phyloP scores from a whole-genome alignment of 2,888 invertebrate genomes.

The Lasioglossum malachurum region DNA sequence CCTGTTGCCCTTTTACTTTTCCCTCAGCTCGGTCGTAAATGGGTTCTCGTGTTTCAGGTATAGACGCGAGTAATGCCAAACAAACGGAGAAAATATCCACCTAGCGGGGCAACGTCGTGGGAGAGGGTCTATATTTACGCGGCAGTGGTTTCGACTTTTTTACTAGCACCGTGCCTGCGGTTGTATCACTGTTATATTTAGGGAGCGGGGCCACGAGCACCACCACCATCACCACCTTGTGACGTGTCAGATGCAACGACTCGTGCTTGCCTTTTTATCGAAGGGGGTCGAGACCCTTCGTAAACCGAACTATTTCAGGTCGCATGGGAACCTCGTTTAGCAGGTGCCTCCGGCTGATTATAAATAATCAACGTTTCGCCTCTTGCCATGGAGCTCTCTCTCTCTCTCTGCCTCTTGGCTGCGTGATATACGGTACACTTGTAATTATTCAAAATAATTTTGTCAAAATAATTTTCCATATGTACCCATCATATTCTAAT shows the following conservation, averaged over 20 bases:
- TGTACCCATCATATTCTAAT: too few relatives aligned
- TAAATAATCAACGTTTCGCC: slow-evolving; percentile 78
- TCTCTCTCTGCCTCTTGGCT: neutral
- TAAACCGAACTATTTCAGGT: slow-evolving; percentile 77
- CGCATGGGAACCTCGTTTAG: slow-evolving; percentile 81
- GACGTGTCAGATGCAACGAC: slow-evolving; percentile 65
- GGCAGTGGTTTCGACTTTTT: slow-evolving; percentile 74
- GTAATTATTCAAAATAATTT: neutral
- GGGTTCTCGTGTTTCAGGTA: slow-evolving; percentile 65
- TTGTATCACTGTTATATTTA: slow-evolving; percentile 75
- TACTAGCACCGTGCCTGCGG: slow-evolving; percentile 67
- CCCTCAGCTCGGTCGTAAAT: slow-evolving; percentile 39
- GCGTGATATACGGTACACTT: neutral
- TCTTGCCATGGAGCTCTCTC: slow-evolving; percentile 41
- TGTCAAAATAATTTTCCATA: too few relatives aligned
- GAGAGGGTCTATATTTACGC: slow-evolving; percentile 79
- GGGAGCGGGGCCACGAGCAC: slow-evolving; percentile 44
- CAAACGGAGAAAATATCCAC: slow-evolving; percentile 66
- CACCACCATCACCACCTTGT: slow-evolving; percentile 70
- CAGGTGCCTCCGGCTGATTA: slow-evolving; percentile 80
- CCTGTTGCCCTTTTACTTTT: neutral
- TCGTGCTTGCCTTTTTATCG: slow-evolving; percentile 72
- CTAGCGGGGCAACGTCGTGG: slow-evolving; percentile 74
- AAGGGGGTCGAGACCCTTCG: slow-evolving; percentile 49
- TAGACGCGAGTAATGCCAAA: slow-evolving; percentile 63